These are phyloP conservation scores for Bellardia pandia DNA, from an alignment of 2,888 invertebrate genomes.

Conservation along the genomic window DNA sequence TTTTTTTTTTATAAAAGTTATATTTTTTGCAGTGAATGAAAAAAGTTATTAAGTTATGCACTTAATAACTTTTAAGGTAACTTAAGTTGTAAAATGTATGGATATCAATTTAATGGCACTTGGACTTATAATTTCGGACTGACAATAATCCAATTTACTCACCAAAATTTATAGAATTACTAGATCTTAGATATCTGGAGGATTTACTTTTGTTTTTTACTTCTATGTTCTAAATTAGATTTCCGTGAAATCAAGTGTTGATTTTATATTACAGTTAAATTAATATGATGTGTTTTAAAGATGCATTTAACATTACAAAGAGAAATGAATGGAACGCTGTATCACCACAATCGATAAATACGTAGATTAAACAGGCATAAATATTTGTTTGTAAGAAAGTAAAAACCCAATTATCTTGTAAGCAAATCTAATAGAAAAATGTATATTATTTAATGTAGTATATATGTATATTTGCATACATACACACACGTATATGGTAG, in stretches of 20 bases:
- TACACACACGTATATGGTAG: slow-evolving; percentile 11
- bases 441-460: slow-evolving; percentile 35
- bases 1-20: too few species aligned
- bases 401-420: slow-evolving; percentile 36
- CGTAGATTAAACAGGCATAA: slow-evolving; percentile 29
- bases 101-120: too few species aligned
- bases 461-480: slow-evolving; percentile 29
- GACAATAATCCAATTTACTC: too few species aligned
- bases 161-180: too few species aligned
- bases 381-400: slow-evolving; percentile 28
- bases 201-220: too few species aligned
- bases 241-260: neutral
- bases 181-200: too few species aligned
- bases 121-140: too few species aligned
- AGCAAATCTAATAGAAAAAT: slow-evolving; percentile 32
- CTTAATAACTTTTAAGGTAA: too few species aligned
- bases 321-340: slow-evolving; percentile 40
- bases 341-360: slow-evolving; percentile 7
- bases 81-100: too few species aligned
- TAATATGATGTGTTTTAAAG: neutral
- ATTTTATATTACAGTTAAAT: neutral
- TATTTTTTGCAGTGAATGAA: too few species aligned
- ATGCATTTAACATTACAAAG: neutral
- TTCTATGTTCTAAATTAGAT: too few species aligned
- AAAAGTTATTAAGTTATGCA: too few species aligned